These are phyloP conservation scores for Callyntrura sp. DNA, from an alignment of 2,888 invertebrate genomes.

Conservation along the genomic window DNA sequence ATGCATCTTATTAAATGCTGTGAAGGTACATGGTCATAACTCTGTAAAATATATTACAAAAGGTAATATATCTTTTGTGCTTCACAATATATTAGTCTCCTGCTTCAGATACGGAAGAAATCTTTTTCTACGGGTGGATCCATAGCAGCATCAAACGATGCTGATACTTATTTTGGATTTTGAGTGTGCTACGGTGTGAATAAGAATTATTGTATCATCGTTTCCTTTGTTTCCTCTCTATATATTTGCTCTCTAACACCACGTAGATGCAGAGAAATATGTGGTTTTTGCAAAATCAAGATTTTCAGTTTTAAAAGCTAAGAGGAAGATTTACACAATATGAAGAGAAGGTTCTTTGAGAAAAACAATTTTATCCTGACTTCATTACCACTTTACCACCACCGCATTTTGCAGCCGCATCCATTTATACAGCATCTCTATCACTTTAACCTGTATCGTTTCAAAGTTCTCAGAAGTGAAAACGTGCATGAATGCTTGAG, in stretches of 20 bases:
- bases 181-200: constrained; percentile 46
- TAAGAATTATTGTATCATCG: constrained; percentile 48
- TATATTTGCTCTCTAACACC: not conserved
- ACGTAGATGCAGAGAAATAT: constrained; percentile 1
- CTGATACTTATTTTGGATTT: constrained; percentile 30
- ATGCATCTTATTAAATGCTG: too few species aligned
- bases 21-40: too few species aligned
- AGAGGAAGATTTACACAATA: constrained; percentile 11
- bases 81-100: too few species aligned
- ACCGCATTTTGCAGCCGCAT: too few species aligned
- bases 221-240: constrained; percentile 6
- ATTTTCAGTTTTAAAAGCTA: constrained; percentile 12
- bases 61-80: too few species aligned
- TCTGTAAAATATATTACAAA: too few species aligned
- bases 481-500: constrained; percentile 23
- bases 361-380: not conserved
- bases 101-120: too few species aligned
- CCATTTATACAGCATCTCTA: not conserved
- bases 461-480: constrained; percentile 4
- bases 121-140: too few species aligned
- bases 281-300: constrained; percentile 36
- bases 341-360: not conserved
- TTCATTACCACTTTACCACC: constrained; percentile 17
- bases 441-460: not conserved
- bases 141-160: not conserved